Evolutionary conservation across 2,797 vertebrate species (phyloP).

Genomic region (Kryptopterus vitreolus): DNA sequence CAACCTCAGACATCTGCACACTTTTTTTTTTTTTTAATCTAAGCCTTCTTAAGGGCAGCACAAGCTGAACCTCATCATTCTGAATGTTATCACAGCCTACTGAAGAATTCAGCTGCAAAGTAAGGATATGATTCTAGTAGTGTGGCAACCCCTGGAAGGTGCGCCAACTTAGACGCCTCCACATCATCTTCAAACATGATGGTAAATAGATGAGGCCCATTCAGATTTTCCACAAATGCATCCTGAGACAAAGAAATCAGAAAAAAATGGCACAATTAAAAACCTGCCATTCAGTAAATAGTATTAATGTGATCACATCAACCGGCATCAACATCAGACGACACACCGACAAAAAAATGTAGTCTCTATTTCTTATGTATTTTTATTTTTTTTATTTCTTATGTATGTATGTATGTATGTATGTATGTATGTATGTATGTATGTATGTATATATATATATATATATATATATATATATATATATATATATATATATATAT

Average conservation of each 20-base stretch:
- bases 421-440: too few relatives aligned
- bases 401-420: too few relatives aligned
- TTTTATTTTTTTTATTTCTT: too few relatives aligned
- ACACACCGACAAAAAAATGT: too few relatives aligned
- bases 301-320: not conserved
- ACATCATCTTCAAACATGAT: conserved; percentile 79
- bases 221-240: conserved; percentile 85
- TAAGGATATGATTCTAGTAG: conserved; percentile 88
- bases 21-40: not conserved
- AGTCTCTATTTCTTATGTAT: too few relatives aligned
- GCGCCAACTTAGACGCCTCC: conserved; percentile 72
- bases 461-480: too few relatives aligned
- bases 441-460: too few relatives aligned
- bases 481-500: too few relatives aligned
- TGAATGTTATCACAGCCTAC: not conserved
- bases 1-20: not conserved
- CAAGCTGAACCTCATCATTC: not conserved
- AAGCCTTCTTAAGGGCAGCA: not conserved
- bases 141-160: conserved; percentile 70
- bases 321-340: too few relatives aligned
- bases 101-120: conserved; percentile 2
- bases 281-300: not conserved
- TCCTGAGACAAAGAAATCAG: conserved; percentile 66
- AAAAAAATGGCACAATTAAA: not conserved
- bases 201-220: conserved; percentile 80